Conservation (phyloP, 2,888 invertebrate species). For the Podotricha telesiphe region DNA sequence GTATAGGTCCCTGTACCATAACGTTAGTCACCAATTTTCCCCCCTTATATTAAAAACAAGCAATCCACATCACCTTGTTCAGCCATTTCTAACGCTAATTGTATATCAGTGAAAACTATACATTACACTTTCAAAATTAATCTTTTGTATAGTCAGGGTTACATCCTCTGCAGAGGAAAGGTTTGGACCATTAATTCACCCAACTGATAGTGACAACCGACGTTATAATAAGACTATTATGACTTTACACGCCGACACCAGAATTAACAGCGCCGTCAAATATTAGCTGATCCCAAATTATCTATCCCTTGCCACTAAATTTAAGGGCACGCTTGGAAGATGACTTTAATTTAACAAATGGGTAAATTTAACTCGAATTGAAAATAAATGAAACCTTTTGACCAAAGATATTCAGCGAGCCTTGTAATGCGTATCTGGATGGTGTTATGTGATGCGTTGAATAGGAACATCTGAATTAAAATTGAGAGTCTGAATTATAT, state of each 20-base stretch:
- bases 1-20: too few species aligned
- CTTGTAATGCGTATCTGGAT: neutral
- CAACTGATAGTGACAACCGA: slow-evolving; percentile 26
- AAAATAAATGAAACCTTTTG: slow-evolving; percentile 48
- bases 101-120: neutral
- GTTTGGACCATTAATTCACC: slow-evolving; percentile 11
- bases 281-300: slow-evolving; percentile 42
- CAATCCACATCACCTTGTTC: neutral
- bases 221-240: slow-evolving; percentile 24
- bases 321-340: slow-evolving; percentile 37
- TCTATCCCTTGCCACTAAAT: slow-evolving; percentile 42
- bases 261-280: slow-evolving; percentile 33
- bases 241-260: slow-evolving; percentile 21
- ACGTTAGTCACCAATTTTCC: neutral
- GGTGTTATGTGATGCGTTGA: neutral
- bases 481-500: too few species aligned
- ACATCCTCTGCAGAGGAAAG: slow-evolving; percentile 2
- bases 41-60: neutral
- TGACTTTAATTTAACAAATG: slow-evolving; percentile 47
- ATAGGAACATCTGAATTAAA: too few species aligned
- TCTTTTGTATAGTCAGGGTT: neutral
- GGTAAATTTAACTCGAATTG: slow-evolving; percentile 46
- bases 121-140: slow-evolving; percentile 15
- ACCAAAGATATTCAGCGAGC: slow-evolving; percentile 27
- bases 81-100: neutral